Percentiles rank a stretch among this genome's conserved stretches.
Conservation (phyloP, 2,113 vertebrate species). For the Alosa alosa region DNA sequence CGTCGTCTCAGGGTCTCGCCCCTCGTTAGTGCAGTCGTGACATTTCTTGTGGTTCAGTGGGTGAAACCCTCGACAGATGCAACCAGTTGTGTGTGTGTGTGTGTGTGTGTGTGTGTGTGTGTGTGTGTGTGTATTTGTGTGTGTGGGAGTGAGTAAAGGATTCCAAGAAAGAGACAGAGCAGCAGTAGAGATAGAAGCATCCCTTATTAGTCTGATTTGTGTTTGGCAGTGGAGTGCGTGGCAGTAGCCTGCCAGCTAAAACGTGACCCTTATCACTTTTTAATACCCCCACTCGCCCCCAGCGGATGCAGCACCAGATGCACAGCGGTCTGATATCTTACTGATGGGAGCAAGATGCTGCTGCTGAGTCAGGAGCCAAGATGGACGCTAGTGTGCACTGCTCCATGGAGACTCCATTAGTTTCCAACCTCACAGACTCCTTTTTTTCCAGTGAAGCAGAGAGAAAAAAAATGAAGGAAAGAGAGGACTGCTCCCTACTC, state of each 20-base stretch:
- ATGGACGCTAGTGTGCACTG: constrained; percentile 11
- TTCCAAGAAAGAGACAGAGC: neutral
- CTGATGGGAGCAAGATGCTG: constrained; percentile 23
- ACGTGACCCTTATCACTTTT: constrained; percentile 6
- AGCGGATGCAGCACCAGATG: neutral
- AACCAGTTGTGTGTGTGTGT: neutral
- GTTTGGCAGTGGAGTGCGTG: neutral
- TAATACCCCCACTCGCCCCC: neutral
- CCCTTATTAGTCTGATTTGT: constrained; percentile 11
- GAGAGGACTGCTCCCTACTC: constrained; percentile 1
- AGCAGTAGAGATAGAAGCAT: neutral
- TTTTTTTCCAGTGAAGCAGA: constrained; percentile 28
- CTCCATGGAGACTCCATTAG: constrained; percentile 47
- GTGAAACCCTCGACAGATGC: neutral
- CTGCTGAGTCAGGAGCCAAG: constrained; percentile 24
- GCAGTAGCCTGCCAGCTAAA: neutral
- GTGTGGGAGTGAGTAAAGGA: neutral
- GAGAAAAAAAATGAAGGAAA: constrained; percentile 28
- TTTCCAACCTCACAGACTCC: constrained; percentile 19
- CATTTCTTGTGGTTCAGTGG: neutral
- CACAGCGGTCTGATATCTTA: constrained; percentile 10
- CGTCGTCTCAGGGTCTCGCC: neutral
- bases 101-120: neutral
- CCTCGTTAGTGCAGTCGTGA: neutral
- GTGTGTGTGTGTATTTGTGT: neutral